phyloP scores from a whole-genome alignment of 2,797 vertebrate species.

The Sebastes matsubarae region DNA sequence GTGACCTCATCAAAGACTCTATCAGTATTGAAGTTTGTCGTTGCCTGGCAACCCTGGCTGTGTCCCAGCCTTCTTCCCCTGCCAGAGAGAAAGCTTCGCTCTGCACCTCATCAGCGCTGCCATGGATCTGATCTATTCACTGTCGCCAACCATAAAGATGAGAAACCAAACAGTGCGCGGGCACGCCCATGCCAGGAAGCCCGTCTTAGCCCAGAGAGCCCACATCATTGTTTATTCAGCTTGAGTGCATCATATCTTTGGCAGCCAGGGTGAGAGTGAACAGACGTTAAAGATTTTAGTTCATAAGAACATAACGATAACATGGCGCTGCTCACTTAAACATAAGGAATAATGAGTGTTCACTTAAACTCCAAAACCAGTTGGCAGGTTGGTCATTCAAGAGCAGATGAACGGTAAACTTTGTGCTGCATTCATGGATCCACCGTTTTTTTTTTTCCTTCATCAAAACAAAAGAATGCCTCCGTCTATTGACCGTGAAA shows the following conservation, averaged over 20 bases:
- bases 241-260: conserved; percentile 74
- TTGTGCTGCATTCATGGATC: conserved; percentile 38
- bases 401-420: conserved; percentile 43
- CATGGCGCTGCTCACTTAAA: neutral
- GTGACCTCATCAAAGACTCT: conserved; percentile 49
- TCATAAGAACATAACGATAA: conserved; percentile 53
- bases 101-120: conserved; percentile 41
- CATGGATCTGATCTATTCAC: conserved; percentile 69
- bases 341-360: neutral
- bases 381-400: conserved; percentile 11
- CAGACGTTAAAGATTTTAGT: conserved; percentile 47
- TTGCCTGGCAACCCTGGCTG: conserved; percentile 62
- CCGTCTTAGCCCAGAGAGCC: conserved; percentile 66
- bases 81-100: conserved; percentile 45
- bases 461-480: conserved; percentile 71
- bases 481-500: conserved; percentile 72
- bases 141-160: conserved; percentile 68
- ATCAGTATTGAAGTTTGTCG: conserved; percentile 37
- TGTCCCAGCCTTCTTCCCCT: conserved; percentile 37
- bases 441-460: conserved; percentile 27
- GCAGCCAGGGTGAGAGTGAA: conserved; percentile 58
- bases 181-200: conserved; percentile 76
- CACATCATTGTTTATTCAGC: conserved; percentile 82
- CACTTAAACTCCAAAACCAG: conserved; percentile 5
- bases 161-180: conserved; percentile 58